Percentiles rank a stretch among this genome's conserved stretches.
Conservation (phyloP, 2,797 vertebrate genomes). For the Schizopygopsis malacanthus region DNA sequence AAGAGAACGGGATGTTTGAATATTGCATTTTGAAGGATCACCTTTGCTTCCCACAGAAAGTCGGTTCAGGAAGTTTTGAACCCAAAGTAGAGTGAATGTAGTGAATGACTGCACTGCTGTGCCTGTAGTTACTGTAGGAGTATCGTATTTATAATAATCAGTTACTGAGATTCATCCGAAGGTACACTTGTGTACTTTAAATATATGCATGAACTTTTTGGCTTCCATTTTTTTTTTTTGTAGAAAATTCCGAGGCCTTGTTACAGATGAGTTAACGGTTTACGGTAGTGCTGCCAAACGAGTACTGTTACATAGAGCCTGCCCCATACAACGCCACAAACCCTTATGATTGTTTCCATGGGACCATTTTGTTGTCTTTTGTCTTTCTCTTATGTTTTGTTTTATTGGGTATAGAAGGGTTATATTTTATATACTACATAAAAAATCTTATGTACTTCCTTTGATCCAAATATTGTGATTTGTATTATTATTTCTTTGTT, state of each 20-base stretch:
- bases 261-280: constrained; percentile 47
- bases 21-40: neutral
- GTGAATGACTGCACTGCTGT: neutral
- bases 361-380: constrained; percentile 73
- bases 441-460: constrained; percentile 22
- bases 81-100: neutral
- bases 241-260: constrained; percentile 33
- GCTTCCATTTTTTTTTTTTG: neutral
- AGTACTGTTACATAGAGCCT: constrained; percentile 34
- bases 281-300: constrained; percentile 50
- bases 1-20: neutral
- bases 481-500: neutral
- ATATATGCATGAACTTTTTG: neutral
- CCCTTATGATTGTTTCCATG: constrained; percentile 62
- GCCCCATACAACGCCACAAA: constrained; percentile 64
- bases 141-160: neutral
- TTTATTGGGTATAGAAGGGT: constrained; percentile 31
- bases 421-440: constrained; percentile 41
- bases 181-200: neutral
- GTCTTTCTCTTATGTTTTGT: constrained; percentile 46
- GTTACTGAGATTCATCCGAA: neutral
- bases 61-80: neutral
- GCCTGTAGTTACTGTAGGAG: constrained; percentile 4
- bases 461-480: constrained; percentile 5
- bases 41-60: neutral